Evolutionary conservation across 2,113 vertebrate species (phyloP).

Genomic region (Triplophysa dalaica): DNA sequence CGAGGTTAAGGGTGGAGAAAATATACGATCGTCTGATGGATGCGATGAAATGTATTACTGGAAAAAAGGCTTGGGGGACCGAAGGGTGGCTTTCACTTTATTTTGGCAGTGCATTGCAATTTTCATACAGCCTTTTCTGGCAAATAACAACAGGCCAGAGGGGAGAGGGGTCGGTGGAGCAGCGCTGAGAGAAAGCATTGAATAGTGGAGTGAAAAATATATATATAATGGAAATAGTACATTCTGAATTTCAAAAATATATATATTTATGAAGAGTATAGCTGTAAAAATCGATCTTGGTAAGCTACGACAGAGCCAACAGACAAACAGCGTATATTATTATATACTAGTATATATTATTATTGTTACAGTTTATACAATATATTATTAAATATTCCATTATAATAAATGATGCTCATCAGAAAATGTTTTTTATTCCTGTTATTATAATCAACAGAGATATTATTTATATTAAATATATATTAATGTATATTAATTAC

Average conservation of each 20-base stretch:
- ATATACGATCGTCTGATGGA: conserved; percentile 39
- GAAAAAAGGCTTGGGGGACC: conserved; percentile 53
- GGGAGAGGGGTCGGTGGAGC: conserved; percentile 13
- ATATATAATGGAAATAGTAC: not conserved
- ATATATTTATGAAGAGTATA: not conserved
- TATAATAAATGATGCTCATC: not conserved
- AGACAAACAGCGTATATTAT: no score
- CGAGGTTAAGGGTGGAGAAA: conserved; percentile 15
- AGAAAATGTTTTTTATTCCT: not conserved
- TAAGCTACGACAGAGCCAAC: not conserved
- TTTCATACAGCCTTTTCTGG: conserved; percentile 52
- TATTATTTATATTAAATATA: no score
- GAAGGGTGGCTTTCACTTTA: conserved; percentile 51
- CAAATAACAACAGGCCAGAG: conserved; percentile 49
- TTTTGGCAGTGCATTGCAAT: conserved; percentile 61
- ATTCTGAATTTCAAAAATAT: not conserved
- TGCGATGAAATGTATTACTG: conserved; percentile 68
- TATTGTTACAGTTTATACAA: not conserved
- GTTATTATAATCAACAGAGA: not conserved
- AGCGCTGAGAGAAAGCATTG: not conserved
- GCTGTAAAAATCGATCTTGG: not conserved
- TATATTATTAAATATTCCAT: no score
- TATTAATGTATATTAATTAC: no score
- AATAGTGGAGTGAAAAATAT: not conserved
- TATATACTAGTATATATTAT: no score